Conservation (phyloP, 2,888 invertebrate species). For the Odontocolon sp. region DNA sequence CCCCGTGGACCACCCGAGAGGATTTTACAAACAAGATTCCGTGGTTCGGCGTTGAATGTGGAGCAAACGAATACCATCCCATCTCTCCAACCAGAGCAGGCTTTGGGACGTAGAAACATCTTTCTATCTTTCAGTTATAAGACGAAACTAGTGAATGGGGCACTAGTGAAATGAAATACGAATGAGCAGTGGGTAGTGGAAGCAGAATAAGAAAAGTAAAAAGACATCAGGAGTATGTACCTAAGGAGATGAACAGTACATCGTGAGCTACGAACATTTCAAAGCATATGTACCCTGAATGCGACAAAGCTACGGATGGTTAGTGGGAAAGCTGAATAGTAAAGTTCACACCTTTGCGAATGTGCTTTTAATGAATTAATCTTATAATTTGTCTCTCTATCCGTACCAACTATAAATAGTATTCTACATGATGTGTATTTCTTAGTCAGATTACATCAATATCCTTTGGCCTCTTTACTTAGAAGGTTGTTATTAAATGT, state of each 20-base stretch:
- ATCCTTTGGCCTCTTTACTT: conserved; percentile 7
- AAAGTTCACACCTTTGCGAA: background rate
- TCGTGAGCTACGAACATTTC: background rate
- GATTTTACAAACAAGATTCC: too few relatives aligned
- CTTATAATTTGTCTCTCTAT: background rate
- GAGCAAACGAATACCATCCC: background rate
- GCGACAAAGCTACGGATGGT: background rate
- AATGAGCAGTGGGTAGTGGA: background rate
- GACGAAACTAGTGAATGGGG: background rate
- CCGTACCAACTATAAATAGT: background rate
- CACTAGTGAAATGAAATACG: conserved; percentile 13
- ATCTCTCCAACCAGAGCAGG: background rate
- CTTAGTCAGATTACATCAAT: background rate
- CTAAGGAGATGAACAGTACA: too few relatives aligned
- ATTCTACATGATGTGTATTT: background rate
- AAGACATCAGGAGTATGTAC: too few relatives aligned
- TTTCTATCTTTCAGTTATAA: conserved; percentile 1
- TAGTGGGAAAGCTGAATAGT: background rate
- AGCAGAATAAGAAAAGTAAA: too few relatives aligned
- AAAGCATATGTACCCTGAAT: conserved; percentile 11
- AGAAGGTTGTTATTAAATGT: conserved; percentile 46
- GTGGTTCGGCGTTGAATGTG: too few relatives aligned
- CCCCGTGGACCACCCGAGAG: too few relatives aligned
- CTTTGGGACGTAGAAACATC: background rate
- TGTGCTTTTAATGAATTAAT: conserved; percentile 22